Evolutionary conservation across 2,888 invertebrate species (phyloP), one percentile per base, ranked within the genome.

Genomic region (Chromoteleia sp.): DNA sequence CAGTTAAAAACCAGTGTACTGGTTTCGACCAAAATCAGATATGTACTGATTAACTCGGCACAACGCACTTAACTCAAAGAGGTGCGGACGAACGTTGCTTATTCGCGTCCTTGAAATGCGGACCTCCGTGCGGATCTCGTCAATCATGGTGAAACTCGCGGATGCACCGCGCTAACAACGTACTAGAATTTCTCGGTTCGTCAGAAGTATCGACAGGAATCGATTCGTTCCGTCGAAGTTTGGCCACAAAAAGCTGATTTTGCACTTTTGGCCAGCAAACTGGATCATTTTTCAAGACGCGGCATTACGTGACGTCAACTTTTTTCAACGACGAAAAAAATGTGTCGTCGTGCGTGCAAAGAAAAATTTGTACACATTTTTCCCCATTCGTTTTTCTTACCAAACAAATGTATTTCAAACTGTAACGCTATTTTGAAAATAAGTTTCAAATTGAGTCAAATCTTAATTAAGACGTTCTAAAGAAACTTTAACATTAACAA

Each of bases 1-100:
- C n/a, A n/a, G n/a, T n/a, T n/a, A n/a, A n/a, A n/a, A n/a, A n/a
- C 50, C 48, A 15, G 58, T 61, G 67, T 58, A 54, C 81, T 76
- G 41, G 71, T 70, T 67, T 74, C 76, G 45, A 81, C 79, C 78
- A 78, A 84, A 84, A 84, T 84, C 83, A 84, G 74, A 67, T 56
- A 67, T 73, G 25, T 48, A 59, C 73, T 73, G 77, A 82, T 82
- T 82, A 82, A 78, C 70, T 74, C 50, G 75, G 54, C 61, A 52
- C 58, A 29, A 36, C 19, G 50, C 61, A 63, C 63, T 58, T 41
- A 48, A 67, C 36, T 56, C 75, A n/a, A 63, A 39, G 70, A 80
- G 82, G 80, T 71, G 68, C 80, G 74, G 52, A 76, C 74, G 56
- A 50, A 73, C 79, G 73, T 65, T 61, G 56, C 73, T 83, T 83